Evolutionary conservation across 2,797 vertebrate species (phyloP), one percentile per base, ranked within the genome.

Genomic region (Melanotaenia nigrans): DNA sequence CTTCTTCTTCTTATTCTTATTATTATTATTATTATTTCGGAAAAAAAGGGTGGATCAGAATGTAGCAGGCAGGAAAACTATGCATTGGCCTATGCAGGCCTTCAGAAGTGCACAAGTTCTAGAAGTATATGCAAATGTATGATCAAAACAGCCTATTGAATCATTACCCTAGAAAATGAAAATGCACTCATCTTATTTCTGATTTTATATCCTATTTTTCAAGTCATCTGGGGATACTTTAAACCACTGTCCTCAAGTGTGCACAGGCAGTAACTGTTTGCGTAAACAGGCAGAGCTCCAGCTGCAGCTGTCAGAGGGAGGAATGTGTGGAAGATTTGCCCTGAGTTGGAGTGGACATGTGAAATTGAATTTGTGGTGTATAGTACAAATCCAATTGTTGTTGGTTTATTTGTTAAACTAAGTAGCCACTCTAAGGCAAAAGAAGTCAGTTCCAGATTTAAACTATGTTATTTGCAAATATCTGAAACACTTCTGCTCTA

Each of bases 311-410:
- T 14, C 10, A 5, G 30, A 12, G 9, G 35, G 11, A n/a, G 70
- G 57, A 61, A 65, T 61, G 38, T 56, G 30, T 40, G 68, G 64
- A 61, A 64, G 58, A 71, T 68, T 65, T 62, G 11, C 10, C 49
- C 11, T 24, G 3, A 28, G 53, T 16, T 55, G 53, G 53, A 30
- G 25, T 28, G 25, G 24, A 55, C 49, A 51, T 51, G 24, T 28
- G 24, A 28, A 55, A 16, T 16, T 20, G 3, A 6, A 59, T 36
- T 68, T 54, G 16, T 38, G n/a, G 20, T 18, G 9, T 10, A 30
- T 62, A 14, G 3, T 2, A 40, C 38, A 61, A 61, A 28, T 30
- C 13, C 12, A 55, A 28, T 28, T 12, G 12, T 54, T 42, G 3
- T 42, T 42, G 40, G 16, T 42, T 28, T 11, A 14, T 25, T 4